phyloP scores from a whole-genome alignment of 1,140 invertebrate species.

The Brachionus sp. region DNA sequence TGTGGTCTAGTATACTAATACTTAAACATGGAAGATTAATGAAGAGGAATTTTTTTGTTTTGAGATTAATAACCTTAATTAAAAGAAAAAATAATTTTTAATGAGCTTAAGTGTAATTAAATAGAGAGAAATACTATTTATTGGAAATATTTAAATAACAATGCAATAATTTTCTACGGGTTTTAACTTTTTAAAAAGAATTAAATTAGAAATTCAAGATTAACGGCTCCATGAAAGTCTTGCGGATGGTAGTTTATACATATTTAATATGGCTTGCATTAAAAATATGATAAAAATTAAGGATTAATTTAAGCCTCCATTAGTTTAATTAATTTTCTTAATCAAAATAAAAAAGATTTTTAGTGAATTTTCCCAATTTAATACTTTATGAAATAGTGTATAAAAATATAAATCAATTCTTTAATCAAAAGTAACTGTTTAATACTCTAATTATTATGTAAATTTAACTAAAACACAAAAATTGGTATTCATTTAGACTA shows the following conservation, averaged over 20 bases:
- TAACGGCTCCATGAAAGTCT: not conserved
- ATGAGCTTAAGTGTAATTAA: not conserved
- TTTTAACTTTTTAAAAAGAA: not conserved
- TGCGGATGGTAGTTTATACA: not conserved
- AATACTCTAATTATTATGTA: not conserved
- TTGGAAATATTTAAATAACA: conserved; percentile 24
- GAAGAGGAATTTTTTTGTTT: conserved; percentile 17
- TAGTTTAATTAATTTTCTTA: conserved; percentile 24
- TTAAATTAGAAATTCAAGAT: not conserved
- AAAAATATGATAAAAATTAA: not conserved
- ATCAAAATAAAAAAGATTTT: not conserved
- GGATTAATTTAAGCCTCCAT: conserved; percentile 30
- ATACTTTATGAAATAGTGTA: not conserved
- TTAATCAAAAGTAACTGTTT: not conserved
- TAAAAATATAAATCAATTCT: not conserved
- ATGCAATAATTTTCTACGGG: not conserved
- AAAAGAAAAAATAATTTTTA: not conserved
- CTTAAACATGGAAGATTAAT: not conserved
- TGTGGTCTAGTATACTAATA: not conserved
- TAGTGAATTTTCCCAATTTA: not conserved
- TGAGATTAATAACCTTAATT: conserved; percentile 27
- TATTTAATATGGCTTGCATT: not conserved
- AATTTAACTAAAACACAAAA: not conserved
- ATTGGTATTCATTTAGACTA: not conserved
- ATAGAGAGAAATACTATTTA: not conserved